Base-by-base conservation (phyloP, 2,113 vertebrate genomes). In the Myocastor coypus region DNA sequence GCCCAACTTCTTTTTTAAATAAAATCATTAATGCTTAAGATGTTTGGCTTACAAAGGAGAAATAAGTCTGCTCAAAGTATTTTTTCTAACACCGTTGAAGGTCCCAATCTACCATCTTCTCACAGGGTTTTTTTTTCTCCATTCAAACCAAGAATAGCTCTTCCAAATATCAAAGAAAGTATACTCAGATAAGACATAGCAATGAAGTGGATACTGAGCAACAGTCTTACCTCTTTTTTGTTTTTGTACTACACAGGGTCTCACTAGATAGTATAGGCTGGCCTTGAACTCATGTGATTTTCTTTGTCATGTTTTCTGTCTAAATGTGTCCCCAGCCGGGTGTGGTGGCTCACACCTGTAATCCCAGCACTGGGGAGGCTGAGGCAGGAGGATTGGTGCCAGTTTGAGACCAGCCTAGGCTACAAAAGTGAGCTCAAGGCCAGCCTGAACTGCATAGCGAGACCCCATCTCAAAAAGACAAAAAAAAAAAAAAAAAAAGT, bases 21-120 rank as follows among this genome's bases (percentile, higher is more conserved):
- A 78, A 50, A 88, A 16, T 50, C n/a, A 71, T n/a, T 93, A 92
- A 90, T 37, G 17, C 16, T 28, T 89, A 94, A 92, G 91, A 83
- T 59, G 86, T 83, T 34, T 94, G 75, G 17, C 37, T 95, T 50
- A 82, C 6, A 85, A 96, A 90, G 22, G 16, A 7, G 28, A 96
- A 92, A 40, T n/a, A 77, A 50, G 16, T 89, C 34, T 94, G 46
- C 91, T 63, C 83, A 96, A 89, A 83, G 46, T 46, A 32, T 94
- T 83, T 94, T 81, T 32, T 86, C 88, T 86, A 91, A 91, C 68
- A 83, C 14, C 57, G 84, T 75, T 95, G 92, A 87, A 84, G 20
- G 37, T 37, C 6, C 13, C 55, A 86, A 84, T 85, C 42, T 75
- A 94, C 24, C 16, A 63, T 59, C 42, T 59, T 83, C 26, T 75